Evolutionary conservation across 2,888 invertebrate species (phyloP), one percentile per base, ranked within the genome.

Genomic region (Sphinx pinastri): DNA sequence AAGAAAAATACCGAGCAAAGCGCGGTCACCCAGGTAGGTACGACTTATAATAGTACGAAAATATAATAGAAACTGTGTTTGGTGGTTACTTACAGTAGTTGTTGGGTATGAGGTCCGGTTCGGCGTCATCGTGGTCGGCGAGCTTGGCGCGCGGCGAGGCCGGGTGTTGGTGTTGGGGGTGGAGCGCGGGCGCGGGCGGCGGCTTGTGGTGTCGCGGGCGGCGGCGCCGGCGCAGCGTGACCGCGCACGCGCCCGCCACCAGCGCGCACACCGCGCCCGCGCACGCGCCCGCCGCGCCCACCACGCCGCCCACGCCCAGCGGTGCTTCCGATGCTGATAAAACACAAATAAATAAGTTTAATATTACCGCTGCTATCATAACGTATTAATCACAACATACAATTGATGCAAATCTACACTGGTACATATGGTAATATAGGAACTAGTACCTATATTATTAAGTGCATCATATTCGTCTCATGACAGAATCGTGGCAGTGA

Each of bases 81-180:
- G 57, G 51, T 52, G 7, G 2, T 8, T 73, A 89, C 92, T 90
- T 60, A 92, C 92, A 91, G 76, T 92, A 93, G 77, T 93, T 88
- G 77, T 93, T 93, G 7, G 93, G 93, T 82, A 93, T 93, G 75
- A 93, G 89, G 79, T 93, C 93, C 0, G 93, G 93, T 81, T 93
- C 93, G 25, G 89, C 82, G 79, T 93, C 93, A 75, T 93, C 93
- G 79, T 86, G 89, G 25, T 91, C 90, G 38, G 77, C 75, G 60
- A 72, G 77, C 75, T 87, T 51, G 70, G 68, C 70, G 72, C 49
- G 79, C 71, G 71, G 77, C 71, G 68, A 75, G 73, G 71, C 74
- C 63, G 68, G 72, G 59, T 73, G 74, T 77, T 80, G 75, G 81
- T 77, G 71, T 71, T 71, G 78, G 72, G 82, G 66, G 81, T 81